phyloP scores from a whole-genome alignment of 1,140 invertebrate genomes.

The Schlechtendalia chinensis region DNA sequence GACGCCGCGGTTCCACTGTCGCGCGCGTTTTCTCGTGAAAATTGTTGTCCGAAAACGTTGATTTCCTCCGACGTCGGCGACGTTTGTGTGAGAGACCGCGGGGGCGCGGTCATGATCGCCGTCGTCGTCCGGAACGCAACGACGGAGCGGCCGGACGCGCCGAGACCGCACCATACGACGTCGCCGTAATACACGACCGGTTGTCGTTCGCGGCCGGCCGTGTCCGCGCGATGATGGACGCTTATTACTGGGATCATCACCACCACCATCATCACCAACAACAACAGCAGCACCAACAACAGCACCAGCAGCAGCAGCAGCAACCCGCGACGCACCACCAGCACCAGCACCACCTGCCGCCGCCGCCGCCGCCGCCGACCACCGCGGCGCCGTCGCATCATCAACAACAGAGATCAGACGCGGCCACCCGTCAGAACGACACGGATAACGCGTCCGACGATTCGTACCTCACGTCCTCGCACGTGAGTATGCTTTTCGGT shows the following conservation, averaged over 20 bases:
- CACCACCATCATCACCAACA: background rate
- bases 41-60: too few species aligned
- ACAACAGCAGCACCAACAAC: background rate
- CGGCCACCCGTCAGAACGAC: background rate
- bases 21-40: too few species aligned
- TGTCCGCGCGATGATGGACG: constrained; percentile 11
- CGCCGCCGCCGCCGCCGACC: background rate
- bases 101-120: background rate
- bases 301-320: background rate
- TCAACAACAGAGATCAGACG: background rate
- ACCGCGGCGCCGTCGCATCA: background rate
- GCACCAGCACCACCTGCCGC: background rate
- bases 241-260: constrained; percentile 37
- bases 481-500: too few species aligned
- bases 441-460: constrained; percentile 34
- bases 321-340: background rate
- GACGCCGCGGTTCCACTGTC: too few species aligned
- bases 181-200: background rate
- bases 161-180: background rate
- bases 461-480: constrained; percentile 43
- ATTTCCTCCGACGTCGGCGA: too few species aligned
- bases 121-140: background rate
- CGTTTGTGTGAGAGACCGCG: too few species aligned
- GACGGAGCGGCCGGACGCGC: background rate
- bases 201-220: background rate